phyloP scores from a whole-genome alignment of 2,888 invertebrate genomes.

The Caenorhabditis sinica region DNA sequence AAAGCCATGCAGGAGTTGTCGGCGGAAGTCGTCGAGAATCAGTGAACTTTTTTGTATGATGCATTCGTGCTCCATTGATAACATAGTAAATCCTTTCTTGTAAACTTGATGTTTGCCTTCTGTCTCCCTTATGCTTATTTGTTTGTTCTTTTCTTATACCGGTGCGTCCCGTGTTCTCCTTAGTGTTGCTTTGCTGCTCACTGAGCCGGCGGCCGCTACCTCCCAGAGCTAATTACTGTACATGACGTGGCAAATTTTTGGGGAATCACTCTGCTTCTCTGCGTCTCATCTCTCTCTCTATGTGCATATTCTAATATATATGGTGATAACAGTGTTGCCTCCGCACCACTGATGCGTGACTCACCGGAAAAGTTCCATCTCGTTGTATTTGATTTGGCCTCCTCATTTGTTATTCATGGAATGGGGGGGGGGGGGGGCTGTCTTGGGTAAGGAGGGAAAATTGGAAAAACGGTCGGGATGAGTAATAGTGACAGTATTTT shows the following conservation, averaged over 20 bases:
- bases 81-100: conserved; percentile 17
- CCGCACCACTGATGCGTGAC: conserved; percentile 47
- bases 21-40: background rate
- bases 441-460: background rate
- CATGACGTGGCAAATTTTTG: conserved; percentile 41
- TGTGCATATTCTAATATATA: background rate
- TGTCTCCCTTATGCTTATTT: too few relatives aligned
- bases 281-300: conserved; percentile 3
- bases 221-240: background rate
- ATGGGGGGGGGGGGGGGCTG: background rate
- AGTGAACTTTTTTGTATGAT: conserved; percentile 31
- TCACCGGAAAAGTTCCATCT: conserved; percentile 34
- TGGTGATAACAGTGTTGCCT: conserved; percentile 36
- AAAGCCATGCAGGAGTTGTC: conserved; percentile 40
- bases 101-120: conserved; percentile 4
- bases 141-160: background rate
- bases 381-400: background rate
- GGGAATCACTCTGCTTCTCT: background rate
- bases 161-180: background rate
- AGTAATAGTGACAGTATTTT: background rate
- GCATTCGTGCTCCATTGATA: conserved; percentile 2
- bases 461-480: background rate
- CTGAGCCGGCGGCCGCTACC: too few relatives aligned
- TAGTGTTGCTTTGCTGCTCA: background rate
- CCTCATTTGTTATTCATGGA: conserved; percentile 49